A percentile compares a stretch with the other conserved stretches of the same genome.
These are phyloP conservation scores for Grammomys dolichurus DNA, from an alignment of 2,113 vertebrate species.

Conservation along the genomic window DNA sequence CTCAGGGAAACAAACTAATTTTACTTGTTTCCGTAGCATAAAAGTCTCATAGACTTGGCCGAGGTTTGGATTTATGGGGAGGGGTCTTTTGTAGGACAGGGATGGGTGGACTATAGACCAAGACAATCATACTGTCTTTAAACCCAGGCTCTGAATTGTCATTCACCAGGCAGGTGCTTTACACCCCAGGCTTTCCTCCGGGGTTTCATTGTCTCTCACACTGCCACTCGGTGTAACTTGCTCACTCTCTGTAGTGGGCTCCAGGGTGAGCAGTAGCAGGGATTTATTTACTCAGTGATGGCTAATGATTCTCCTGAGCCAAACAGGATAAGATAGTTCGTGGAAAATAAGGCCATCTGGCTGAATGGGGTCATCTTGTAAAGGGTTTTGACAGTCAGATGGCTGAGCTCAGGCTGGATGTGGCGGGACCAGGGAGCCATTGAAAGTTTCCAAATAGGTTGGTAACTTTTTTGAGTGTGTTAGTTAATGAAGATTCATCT, in stretches of 20 bases:
- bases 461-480: constrained; percentile 68
- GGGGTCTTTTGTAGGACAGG: neutral
- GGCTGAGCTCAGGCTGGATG: constrained; percentile 12
- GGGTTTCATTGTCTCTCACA: constrained; percentile 53
- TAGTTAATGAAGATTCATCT: constrained; percentile 71
- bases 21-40: constrained; percentile 36
- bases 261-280: constrained; percentile 53
- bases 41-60: constrained; percentile 11
- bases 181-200: constrained; percentile 50
- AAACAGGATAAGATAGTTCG: neutral
- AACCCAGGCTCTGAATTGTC: constrained; percentile 55
- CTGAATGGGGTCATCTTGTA: constrained; percentile 71
- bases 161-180: constrained; percentile 60
- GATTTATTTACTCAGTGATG: constrained; percentile 68
- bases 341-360: constrained; percentile 60
- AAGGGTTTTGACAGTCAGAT: constrained; percentile 66
- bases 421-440: constrained; percentile 58
- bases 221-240: constrained; percentile 52
- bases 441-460: constrained; percentile 61
- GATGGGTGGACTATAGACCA: neutral
- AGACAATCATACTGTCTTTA: constrained; percentile 43
- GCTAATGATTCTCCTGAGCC: constrained; percentile 64
- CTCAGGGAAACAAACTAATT: constrained; percentile 10
- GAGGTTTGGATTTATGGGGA: constrained; percentile 4
- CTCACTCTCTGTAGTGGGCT: constrained; percentile 66